Evolutionary conservation across 1,140 invertebrate genomes (phyloP).

Genomic region (Drosophila virilis): DNA sequence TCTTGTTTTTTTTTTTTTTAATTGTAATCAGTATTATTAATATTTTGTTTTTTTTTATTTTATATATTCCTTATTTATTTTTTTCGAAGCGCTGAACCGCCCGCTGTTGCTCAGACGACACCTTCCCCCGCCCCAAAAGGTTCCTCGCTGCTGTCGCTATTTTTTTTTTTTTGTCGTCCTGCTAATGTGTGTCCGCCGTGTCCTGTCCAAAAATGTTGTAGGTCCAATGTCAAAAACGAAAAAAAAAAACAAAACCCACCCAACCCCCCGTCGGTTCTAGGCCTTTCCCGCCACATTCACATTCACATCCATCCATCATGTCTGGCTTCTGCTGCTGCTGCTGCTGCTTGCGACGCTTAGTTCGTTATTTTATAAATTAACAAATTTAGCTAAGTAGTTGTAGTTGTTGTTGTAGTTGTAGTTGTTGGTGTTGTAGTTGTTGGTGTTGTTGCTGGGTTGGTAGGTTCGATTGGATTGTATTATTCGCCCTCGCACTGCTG

Average conservation of each 20-base stretch:
- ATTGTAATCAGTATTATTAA: constrained; percentile 82
- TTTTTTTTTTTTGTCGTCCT: not conserved
- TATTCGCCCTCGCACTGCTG: constrained; percentile 33
- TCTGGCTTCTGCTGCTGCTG: constrained; percentile 31
- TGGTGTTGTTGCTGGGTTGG: constrained; percentile 49
- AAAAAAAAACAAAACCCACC: not conserved
- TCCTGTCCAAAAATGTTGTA: constrained; percentile 22
- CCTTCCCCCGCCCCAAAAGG: not conserved
- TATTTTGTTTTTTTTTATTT: constrained; percentile 57
- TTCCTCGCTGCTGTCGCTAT: constrained; percentile 11
- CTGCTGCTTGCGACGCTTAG: constrained; percentile 62
- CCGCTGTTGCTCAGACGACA: not conserved
- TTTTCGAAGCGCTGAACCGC: constrained; percentile 62
- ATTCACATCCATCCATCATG: constrained; percentile 61
- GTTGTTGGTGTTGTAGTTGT: constrained; percentile 50
- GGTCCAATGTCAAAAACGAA: constrained; percentile 26
- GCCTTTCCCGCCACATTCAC: not conserved
- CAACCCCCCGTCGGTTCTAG: constrained; percentile 5
- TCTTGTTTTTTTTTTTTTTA: constrained; percentile 61
- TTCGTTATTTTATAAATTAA: constrained; percentile 83
- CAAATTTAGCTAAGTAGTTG: constrained; percentile 83
- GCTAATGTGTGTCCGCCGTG: constrained; percentile 12
- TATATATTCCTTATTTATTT: too few relatives aligned
- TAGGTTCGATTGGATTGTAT: constrained; percentile 70
- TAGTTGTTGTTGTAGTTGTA: constrained; percentile 63